Conservation (phyloP, 2,888 invertebrate genomes). For the Galerucella pusilla region DNA sequence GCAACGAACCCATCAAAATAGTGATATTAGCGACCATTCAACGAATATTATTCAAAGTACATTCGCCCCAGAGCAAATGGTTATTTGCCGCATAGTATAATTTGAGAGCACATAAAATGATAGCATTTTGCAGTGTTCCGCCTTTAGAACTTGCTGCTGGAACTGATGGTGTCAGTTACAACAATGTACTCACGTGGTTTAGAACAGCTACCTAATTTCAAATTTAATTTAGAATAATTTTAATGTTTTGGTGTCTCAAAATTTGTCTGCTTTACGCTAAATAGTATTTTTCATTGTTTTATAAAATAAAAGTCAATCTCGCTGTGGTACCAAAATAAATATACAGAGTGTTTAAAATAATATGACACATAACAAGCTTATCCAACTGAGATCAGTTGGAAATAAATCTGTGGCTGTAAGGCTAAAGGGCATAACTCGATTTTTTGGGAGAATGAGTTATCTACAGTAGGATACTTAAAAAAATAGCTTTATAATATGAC, state of each 20-base stretch:
- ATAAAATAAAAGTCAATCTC: too few species aligned
- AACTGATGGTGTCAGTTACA: constrained; percentile 35
- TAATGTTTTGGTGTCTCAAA: background rate
- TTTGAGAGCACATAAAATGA: constrained; percentile 33
- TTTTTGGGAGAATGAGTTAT: too few species aligned
- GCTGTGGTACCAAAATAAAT: too few species aligned
- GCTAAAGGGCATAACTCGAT: too few species aligned
- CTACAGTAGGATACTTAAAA: too few species aligned
- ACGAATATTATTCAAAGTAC: constrained; percentile 30
- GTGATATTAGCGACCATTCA: constrained; percentile 31
- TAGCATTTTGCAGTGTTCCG: constrained; percentile 32
- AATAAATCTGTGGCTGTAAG: too few species aligned
- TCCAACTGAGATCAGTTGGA: too few species aligned
- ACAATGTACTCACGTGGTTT: constrained; percentile 22
- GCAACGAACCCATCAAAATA: constrained; percentile 23
- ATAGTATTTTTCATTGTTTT: too few species aligned
- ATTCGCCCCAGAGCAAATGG: constrained; percentile 31
- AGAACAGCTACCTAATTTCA: constrained; percentile 22
- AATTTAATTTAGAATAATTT: constrained; percentile 6
- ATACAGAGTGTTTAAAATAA: too few species aligned
- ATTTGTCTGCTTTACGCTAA: too few species aligned
- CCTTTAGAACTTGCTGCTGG: constrained; percentile 26
- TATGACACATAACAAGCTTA: too few species aligned
- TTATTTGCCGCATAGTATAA: constrained; percentile 33
- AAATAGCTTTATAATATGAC: too few species aligned